Percentiles rank a stretch among this genome's conserved stretches.
These are phyloP conservation scores for Enteromius anoplus DNA, from an alignment of 2,797 vertebrate species.

Conservation along the genomic window DNA sequence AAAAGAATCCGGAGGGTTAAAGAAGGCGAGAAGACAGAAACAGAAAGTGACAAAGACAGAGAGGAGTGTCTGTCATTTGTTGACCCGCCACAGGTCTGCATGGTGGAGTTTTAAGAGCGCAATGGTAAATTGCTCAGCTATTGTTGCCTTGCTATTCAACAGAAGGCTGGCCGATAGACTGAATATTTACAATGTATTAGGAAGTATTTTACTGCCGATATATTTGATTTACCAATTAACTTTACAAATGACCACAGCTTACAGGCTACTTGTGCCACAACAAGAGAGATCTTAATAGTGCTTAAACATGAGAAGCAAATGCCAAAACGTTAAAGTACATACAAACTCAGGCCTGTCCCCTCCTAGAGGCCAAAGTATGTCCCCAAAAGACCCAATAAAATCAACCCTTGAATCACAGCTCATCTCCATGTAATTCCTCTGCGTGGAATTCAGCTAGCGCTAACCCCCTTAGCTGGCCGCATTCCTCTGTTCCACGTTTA, in stretches of 20 bases:
- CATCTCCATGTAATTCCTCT: slow-evolving; percentile 81
- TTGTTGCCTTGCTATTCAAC: not conserved
- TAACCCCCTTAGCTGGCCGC: slow-evolving; percentile 71
- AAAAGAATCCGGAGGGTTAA: not conserved
- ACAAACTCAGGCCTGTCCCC: not conserved
- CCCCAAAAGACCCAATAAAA: slow-evolving; percentile 91
- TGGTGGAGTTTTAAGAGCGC: slow-evolving; percentile 10
- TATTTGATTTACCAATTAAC: not conserved
- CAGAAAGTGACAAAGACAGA: slow-evolving; percentile 15
- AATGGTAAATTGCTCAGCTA: slow-evolving; percentile 13
- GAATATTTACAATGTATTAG: not conserved
- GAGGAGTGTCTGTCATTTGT: slow-evolving; percentile 7
- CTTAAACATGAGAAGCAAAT: not conserved
- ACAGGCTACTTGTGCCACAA: not conserved
- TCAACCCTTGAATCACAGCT: slow-evolving; percentile 71
- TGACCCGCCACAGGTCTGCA: slow-evolving; percentile 9
- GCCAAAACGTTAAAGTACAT: not conserved
- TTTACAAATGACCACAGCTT: not conserved
- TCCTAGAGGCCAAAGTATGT: slow-evolving; percentile 65
- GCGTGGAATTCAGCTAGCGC: slow-evolving; percentile 77
- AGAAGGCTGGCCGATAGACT: not conserved
- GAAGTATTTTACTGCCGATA: not conserved
- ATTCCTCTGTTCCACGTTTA: slow-evolving; percentile 69
- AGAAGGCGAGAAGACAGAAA: slow-evolving; percentile 2
- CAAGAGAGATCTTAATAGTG: not conserved